These are phyloP conservation scores for Aphyosemion australe DNA, from an alignment of 2,113 vertebrate species.

Conservation along the genomic window DNA sequence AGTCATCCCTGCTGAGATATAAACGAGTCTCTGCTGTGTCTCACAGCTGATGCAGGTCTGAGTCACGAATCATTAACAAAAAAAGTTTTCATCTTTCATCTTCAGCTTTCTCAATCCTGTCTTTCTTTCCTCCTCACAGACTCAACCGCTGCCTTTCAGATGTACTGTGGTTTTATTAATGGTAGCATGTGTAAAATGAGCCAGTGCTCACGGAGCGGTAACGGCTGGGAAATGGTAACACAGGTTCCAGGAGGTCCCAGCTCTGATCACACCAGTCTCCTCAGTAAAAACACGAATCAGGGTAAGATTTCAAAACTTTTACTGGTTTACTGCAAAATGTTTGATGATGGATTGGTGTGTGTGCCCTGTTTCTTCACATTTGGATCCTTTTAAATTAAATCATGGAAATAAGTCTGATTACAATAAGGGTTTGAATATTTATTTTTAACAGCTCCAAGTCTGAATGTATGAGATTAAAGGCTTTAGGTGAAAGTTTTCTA, in stretches of 20 bases:
- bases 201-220: constrained; percentile 9
- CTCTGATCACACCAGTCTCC: constrained; percentile 55
- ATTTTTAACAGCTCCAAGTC: no score
- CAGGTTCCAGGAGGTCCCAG: background rate
- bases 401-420: no score
- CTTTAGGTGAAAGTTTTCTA: no score
- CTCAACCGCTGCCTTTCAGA: constrained; percentile 36
- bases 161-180: constrained; percentile 50
- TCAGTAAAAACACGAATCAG: background rate
- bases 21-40: no score
- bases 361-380: background rate
- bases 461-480: no score
- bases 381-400: no score
- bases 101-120: background rate
- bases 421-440: no score
- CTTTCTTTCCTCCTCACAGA: constrained; percentile 8
- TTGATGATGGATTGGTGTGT: background rate
- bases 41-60: no score
- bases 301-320: constrained; percentile 14
- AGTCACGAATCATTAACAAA: no score
- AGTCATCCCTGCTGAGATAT: no score
- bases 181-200: constrained; percentile 41
- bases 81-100: background rate
- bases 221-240: constrained; percentile 34
- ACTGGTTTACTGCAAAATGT: rapidly evolving